These are phyloP conservation scores for Salvator merianae DNA, from an alignment of 2,113 vertebrate species.

Conservation along the genomic window DNA sequence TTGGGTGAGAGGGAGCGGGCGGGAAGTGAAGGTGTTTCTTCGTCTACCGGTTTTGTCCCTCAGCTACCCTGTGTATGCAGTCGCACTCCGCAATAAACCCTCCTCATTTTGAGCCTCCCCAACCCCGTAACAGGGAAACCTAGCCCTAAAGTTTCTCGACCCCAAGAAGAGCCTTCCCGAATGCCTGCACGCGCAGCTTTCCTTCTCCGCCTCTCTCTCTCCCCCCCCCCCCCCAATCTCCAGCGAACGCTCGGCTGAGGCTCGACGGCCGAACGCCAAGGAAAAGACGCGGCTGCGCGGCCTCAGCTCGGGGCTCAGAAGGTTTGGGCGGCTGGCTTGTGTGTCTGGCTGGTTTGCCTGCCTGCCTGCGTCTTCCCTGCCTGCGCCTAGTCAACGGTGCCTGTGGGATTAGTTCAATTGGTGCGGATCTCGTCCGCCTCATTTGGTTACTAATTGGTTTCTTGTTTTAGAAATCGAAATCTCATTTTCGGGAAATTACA, in stretches of 20 bases:
- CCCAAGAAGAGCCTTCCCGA: too few species aligned
- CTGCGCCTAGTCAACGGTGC: constrained; percentile 75
- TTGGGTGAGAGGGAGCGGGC: too few species aligned
- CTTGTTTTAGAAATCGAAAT: constrained; percentile 89
- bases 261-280: neutral
- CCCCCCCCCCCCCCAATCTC: neutral
- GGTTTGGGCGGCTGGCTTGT: neutral
- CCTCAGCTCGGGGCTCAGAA: neutral
- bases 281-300: too few species aligned
- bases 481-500: constrained; percentile 86
- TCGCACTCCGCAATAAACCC: too few species aligned
- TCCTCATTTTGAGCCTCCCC: too few species aligned
- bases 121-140: too few species aligned
- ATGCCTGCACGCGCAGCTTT: too few species aligned
- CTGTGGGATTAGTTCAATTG: constrained; percentile 84
- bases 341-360: neutral
- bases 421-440: constrained; percentile 85
- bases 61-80: too few species aligned
- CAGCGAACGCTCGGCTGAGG: too few species aligned
- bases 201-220: neutral
- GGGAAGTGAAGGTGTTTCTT: too few species aligned
- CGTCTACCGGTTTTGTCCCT: too few species aligned
- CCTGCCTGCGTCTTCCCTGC: constrained; percentile 32
- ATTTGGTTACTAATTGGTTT: constrained; percentile 91
- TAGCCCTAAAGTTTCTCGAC: too few species aligned